Base-by-base conservation (phyloP, 2,113 vertebrate genomes). In the Malurus cyaneus region DNA sequence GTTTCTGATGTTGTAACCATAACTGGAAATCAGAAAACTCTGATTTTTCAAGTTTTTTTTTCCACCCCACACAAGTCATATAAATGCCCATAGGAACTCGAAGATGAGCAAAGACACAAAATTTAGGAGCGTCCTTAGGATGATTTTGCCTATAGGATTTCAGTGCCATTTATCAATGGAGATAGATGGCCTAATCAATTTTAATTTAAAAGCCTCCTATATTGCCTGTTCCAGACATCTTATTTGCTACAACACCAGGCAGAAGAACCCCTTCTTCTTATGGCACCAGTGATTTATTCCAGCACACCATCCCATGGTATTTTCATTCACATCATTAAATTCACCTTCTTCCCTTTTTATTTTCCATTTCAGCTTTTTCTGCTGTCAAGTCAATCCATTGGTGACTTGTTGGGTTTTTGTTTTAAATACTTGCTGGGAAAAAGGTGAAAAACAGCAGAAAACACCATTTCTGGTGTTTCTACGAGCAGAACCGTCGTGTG, bases 111-210 rank as follows among this genome's bases (percentile, higher is more conserved):
- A 56, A 77, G 44, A 39, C 44, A 79, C 34, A 89, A 82, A 88
- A 88, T 86, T 74, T 64, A 95, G 36, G 47, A 64, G 39, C 70
- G n/a, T 82, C 52, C 54, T 94, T 34, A 64, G 17, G 24, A 77
- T 66, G 42, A 71, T 94, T 80, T 82, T 94, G 50, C 64, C 44
- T 78, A 4, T 60, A 82, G 71, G 47, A 72, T 80, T 95, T 62
- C 74, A 62, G 50, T 50, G 46, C 15, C 50, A 47, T 93, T 93
- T 93, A 73, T 97, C 74, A 86, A 52, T 88, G 23, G 67, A 96
- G 79, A 90, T 49, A 70, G 50, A 92, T 79, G 32, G 50, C 56
- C 74, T 77, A 89, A 96, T 89, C 57, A 92, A 95, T 96, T 95
- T 82, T 79, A 61, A 93, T 95, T 95, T 95, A 60, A 66, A 83